These are phyloP conservation scores for Chaetops frenatus DNA, from an alignment of 2,113 vertebrate species.

Conservation along the genomic window DNA sequence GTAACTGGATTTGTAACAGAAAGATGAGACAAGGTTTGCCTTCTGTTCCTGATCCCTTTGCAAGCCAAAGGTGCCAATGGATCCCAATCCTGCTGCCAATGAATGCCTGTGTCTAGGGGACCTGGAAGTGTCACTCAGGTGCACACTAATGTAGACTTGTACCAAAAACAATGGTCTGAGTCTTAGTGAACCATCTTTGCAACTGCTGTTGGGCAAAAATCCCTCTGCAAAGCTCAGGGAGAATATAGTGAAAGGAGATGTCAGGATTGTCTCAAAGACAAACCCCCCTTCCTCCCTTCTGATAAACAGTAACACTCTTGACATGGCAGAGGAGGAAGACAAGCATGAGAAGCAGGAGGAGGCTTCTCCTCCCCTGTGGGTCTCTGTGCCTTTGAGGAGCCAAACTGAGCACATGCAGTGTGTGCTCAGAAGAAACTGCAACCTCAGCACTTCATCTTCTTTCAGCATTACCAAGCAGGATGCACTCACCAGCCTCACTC, in stretches of 20 bases:
- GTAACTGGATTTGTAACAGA: background rate
- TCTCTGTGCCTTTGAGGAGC: background rate
- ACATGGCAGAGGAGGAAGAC: background rate
- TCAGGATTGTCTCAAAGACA: background rate
- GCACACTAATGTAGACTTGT: background rate
- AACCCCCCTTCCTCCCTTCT: background rate
- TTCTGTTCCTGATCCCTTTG: background rate
- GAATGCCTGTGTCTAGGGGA: background rate
- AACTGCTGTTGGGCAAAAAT: background rate
- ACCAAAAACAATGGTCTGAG: background rate
- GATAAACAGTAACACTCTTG: accelerated
- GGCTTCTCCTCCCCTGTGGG: background rate
- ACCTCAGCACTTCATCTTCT: background rate
- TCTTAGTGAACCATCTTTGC: background rate
- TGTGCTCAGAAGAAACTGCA: background rate
- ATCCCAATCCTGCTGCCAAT: background rate
- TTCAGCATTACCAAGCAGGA: accelerated
- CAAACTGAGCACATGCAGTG: accelerated
- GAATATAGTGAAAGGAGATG: background rate
- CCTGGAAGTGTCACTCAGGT: accelerated
- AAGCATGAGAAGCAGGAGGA: background rate
- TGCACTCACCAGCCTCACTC: background rate
- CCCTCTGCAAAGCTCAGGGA: background rate
- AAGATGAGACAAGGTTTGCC: background rate
- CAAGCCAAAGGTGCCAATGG: background rate